Evolutionary conservation across 2,888 invertebrate species (phyloP), one percentile per base, ranked within the genome.

Genomic region (Danaus chrysippus): DNA sequence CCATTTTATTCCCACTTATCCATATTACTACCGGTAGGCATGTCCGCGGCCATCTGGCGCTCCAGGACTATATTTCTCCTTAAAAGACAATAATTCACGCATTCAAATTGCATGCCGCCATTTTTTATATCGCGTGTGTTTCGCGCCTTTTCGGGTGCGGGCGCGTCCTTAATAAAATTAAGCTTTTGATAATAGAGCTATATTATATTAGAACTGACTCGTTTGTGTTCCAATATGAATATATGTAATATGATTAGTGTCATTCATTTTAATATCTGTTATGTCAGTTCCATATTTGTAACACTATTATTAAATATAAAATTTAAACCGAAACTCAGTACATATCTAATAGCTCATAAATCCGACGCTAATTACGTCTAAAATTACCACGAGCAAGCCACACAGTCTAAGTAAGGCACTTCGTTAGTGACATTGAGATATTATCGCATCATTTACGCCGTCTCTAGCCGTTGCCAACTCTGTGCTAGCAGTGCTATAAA

Each of bases 41-140:
- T 15, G 17, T 15, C 49, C 3, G 49, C n/a, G 83, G 63, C 53
- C 66, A 67, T 65, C 66, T 86, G 76, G 82, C 72, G 46, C 58
- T 61, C 59, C 61, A 43, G 60, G 83, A 83, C 80, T 89, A 87
- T 84, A 88, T 86, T 85, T 82, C 84, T 84, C 78, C 82, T 86
- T 82, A 83, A 87, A 88, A 86, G 84, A 87, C 86, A 88, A 90
- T 91, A 90, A 87, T 86, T 91, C 90, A 90, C 87, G 88, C 87
- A 88, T 90, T 90, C 89, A 89, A 88, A 90, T 89, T 81, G 88
- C 83, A 76, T 77, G 82, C 81, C 86, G 88, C 90, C 85, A 90
- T 90, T 90, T 91, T 90, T 91, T 91, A 90, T 86, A 90, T 91
- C 89, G 91, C 91, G 91, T 90, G 91, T 91, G 91, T 87, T 90